Conservation (phyloP, 2,797 vertebrate species). For the Sebastes aleutianus region DNA sequence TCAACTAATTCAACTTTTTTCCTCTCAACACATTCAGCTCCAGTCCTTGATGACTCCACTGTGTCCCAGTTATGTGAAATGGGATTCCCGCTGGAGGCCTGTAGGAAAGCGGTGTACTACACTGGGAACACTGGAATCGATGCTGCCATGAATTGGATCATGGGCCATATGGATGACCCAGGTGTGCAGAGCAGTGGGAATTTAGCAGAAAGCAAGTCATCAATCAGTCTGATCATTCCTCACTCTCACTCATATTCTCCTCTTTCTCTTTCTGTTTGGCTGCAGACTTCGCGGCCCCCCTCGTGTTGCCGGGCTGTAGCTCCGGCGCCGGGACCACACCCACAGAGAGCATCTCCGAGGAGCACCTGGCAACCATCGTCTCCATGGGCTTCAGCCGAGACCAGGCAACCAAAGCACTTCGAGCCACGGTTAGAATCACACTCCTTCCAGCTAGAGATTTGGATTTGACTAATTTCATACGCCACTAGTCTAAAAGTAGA, state of each 20-base stretch:
- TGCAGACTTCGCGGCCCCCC: slow-evolving; percentile 93
- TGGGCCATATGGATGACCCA: slow-evolving; percentile 98
- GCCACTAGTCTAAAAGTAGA: not conserved
- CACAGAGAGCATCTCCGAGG: slow-evolving; percentile 90
- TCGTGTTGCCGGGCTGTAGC: slow-evolving; percentile 93
- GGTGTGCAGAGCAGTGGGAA: slow-evolving; percentile 77
- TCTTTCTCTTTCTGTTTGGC: slow-evolving; percentile 41
- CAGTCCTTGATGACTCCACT: slow-evolving; percentile 94
- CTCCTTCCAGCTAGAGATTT: not conserved
- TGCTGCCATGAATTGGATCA: slow-evolving; percentile 98
- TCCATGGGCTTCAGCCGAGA: slow-evolving; percentile 99
- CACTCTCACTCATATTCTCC: not conserved
- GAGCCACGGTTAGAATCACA: slow-evolving; percentile 88
- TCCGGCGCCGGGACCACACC: slow-evolving; percentile 84
- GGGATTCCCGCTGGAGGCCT: slow-evolving; percentile 97
- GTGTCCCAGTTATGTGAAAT: slow-evolving; percentile 97
- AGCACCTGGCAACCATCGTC: slow-evolving; percentile 94
- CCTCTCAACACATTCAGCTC: slow-evolving; percentile 81
- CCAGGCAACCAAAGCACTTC: slow-evolving; percentile 94
- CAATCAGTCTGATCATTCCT: not conserved
- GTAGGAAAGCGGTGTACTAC: slow-evolving; percentile 97
- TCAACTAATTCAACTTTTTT: slow-evolving; percentile 44
- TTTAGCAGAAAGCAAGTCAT: not conserved
- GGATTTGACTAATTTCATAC: slow-evolving; percentile 6
- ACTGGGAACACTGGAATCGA: slow-evolving; percentile 97